Evolutionary conservation across 2,113 vertebrate genomes (phyloP).

Genomic region (Pheucticus melanocephalus): DNA sequence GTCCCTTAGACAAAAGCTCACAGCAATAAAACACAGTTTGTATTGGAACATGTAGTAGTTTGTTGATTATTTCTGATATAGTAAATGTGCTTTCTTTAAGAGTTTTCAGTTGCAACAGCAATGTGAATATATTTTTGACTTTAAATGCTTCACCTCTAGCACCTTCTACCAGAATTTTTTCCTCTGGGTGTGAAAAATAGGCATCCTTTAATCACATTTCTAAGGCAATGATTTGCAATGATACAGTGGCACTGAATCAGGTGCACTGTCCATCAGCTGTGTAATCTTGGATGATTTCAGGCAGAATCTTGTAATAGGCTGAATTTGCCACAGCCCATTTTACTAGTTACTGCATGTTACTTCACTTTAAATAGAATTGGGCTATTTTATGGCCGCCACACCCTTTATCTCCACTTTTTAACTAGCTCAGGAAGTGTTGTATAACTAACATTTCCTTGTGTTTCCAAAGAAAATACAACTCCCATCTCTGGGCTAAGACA

Average conservation of each 20-base stretch:
- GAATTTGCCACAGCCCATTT: background rate
- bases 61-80: background rate
- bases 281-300: slow-evolving; percentile 26
- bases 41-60: background rate
- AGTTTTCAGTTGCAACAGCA: background rate
- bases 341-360: background rate
- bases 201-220: background rate
- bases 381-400: background rate
- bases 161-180: background rate
- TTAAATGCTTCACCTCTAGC: background rate
- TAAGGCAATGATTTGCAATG: background rate
- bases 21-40: background rate
- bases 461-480: background rate
- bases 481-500: background rate
- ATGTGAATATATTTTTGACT: background rate
- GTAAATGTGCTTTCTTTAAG: background rate
- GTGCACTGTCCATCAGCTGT: background rate
- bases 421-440: background rate
- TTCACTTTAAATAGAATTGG: background rate
- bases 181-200: background rate
- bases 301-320: background rate
- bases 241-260: background rate
- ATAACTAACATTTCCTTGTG: background rate
- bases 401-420: background rate
- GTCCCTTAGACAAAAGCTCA: slow-evolving; percentile 6